Evolutionary conservation across 2,113 vertebrate species (phyloP).

Genomic region (Ceyx margarethae): DNA sequence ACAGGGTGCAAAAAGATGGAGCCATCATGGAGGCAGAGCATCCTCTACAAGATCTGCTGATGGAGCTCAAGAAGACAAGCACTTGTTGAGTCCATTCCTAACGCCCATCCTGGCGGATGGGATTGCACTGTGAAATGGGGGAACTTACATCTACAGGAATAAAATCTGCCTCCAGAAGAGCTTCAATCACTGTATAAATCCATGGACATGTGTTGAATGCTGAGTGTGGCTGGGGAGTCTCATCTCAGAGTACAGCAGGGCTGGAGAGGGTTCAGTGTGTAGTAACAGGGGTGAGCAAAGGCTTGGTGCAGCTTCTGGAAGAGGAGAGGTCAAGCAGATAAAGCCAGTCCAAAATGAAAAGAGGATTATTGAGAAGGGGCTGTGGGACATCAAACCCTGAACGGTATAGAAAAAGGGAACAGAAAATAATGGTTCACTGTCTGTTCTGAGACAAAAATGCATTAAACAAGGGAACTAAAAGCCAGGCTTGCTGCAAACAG

Average conservation of each 20-base stretch:
- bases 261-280: fast-evolving
- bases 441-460: background rate
- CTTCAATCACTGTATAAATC: background rate
- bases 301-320: background rate
- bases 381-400: background rate
- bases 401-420: background rate
- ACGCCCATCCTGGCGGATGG: background rate
- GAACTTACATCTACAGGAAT: background rate
- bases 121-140: background rate
- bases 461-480: background rate
- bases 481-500: background rate
- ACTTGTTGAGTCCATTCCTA: background rate
- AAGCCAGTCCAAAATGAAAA: background rate
- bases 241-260: background rate
- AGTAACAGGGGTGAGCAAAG: background rate
- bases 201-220: background rate
- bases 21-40: background rate
- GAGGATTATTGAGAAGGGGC: background rate
- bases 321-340: background rate
- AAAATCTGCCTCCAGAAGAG: background rate
- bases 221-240: background rate
- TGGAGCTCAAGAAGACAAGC: background rate
- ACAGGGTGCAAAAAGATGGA: background rate
- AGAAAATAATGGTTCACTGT: background rate
- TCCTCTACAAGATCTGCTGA: background rate